Evolutionary conservation across 2,113 vertebrate genomes (phyloP).

Genomic region (Caloenas nicobarica): DNA sequence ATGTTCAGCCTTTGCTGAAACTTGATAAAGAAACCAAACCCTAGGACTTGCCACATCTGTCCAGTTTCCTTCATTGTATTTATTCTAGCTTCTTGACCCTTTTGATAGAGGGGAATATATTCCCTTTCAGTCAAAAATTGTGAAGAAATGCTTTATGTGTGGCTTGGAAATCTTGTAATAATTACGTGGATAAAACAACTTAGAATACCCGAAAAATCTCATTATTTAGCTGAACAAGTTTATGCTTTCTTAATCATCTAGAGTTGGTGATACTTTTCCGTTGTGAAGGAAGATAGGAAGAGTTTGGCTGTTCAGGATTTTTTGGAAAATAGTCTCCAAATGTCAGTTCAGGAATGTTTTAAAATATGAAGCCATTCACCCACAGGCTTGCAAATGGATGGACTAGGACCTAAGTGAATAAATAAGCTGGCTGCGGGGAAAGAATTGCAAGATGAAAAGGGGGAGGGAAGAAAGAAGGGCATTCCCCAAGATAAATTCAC

Average conservation of each 20-base stretch:
- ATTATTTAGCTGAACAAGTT: neutral
- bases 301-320: neutral
- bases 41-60: neutral
- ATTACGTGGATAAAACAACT: neutral
- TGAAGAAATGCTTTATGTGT: neutral
- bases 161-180: neutral
- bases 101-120: neutral
- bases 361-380: neutral
- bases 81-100: neutral
- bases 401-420: slow-evolving; percentile 33
- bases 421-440: slow-evolving; percentile 52
- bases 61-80: neutral
- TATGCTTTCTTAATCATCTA: neutral
- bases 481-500: slow-evolving; percentile 57
- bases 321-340: neutral
- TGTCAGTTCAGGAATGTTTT: neutral
- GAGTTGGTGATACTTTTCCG: neutral
- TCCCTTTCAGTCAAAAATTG: neutral
- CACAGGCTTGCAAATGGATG: neutral
- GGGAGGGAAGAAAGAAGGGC: slow-evolving; percentile 4
- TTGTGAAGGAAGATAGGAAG: neutral
- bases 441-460: slow-evolving; percentile 1
- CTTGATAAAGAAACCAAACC: neutral
- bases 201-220: neutral
- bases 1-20: neutral